Evolutionary conservation across 2,888 invertebrate species (phyloP), one percentile per base, ranked within the genome.

Genomic region (Heliconius erato): DNA sequence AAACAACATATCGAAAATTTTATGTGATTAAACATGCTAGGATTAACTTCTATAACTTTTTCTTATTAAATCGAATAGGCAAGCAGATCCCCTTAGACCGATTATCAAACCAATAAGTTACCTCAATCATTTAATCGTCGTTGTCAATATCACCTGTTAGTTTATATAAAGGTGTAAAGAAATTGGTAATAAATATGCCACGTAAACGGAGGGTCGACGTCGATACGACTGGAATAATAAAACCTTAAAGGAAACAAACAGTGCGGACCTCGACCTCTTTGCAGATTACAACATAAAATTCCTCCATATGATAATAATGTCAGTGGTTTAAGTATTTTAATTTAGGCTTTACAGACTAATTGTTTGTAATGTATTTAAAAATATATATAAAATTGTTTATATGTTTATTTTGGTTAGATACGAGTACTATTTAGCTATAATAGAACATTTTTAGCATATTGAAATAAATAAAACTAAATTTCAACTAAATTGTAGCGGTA

Each of bases 181-280:
- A 91, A 90, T 94, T 93, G 91, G 92, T 93, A 93, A 94, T 92
- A 92, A 91, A 90, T 92, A 91, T 85, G 86, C 89, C 94, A 93
- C 94, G 93, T 92, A 93, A 92, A 89, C 85, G 87, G 89, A 92
- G 92, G 93, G 94, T 94, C 94, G 92, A 82, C 84, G 82, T 82
- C 71, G 83, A 84, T 90, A 92, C 90, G 89, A 84, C 82, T 85
- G 85, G 95, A 92, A 95, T 95, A 93, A 85, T 89, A 90, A 92
- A 93, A 89, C 86, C 86, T 91, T 90, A 90, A 91, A 94, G 94
- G 95, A 94, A 94, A 95, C 91, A 91, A 91, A 88, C 90, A 90
- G 87, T 87, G 88, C 86, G 83, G 86, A 89, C 95, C 95, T 95
- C 94, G 95, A 95, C 95, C 94, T 91, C 91, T 86, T 94, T 95